phyloP scores from a whole-genome alignment of 2,797 vertebrate species.

The Hoplostethus mediterraneus region DNA sequence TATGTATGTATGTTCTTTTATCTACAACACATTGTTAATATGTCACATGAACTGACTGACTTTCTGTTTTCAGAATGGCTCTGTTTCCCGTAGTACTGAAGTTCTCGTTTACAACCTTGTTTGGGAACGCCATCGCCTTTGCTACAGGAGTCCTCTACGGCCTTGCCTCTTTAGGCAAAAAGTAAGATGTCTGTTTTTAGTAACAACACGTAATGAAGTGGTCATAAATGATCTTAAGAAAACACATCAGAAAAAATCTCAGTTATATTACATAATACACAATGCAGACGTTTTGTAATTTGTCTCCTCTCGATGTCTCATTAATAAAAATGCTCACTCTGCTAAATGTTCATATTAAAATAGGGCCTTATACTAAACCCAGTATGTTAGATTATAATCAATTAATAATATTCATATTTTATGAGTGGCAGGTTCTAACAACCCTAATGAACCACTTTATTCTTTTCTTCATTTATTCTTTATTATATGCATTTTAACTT shows the following conservation, averaged over 20 bases:
- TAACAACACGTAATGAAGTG: neutral
- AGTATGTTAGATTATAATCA: constrained; percentile 35
- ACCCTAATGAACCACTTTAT: constrained; percentile 33
- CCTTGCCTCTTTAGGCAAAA: constrained; percentile 94
- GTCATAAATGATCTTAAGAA: neutral
- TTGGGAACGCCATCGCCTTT: constrained; percentile 95
- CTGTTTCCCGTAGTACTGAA: constrained; percentile 90
- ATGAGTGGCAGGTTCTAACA: constrained; percentile 35
- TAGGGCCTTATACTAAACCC: constrained; percentile 49
- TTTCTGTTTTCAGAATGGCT: constrained; percentile 88
- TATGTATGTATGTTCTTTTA: neutral
- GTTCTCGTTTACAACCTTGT: constrained; percentile 92
- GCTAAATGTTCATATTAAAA: constrained; percentile 35
- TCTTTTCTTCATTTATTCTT: neutral
- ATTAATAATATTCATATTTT: constrained; percentile 34
- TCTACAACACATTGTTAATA: neutral
- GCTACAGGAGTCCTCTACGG: constrained; percentile 96
- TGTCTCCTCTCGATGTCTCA: constrained; percentile 36
- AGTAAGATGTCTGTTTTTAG: constrained; percentile 83
- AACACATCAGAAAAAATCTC: neutral
- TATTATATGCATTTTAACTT: constrained; percentile 28
- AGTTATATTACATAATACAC: neutral
- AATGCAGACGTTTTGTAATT: constrained; percentile 21
- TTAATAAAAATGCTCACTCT: constrained; percentile 21
- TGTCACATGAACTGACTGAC: constrained; percentile 14